These are phyloP conservation scores for Equus quagga DNA, from an alignment of 2,113 vertebrate species.

Conservation along the genomic window DNA sequence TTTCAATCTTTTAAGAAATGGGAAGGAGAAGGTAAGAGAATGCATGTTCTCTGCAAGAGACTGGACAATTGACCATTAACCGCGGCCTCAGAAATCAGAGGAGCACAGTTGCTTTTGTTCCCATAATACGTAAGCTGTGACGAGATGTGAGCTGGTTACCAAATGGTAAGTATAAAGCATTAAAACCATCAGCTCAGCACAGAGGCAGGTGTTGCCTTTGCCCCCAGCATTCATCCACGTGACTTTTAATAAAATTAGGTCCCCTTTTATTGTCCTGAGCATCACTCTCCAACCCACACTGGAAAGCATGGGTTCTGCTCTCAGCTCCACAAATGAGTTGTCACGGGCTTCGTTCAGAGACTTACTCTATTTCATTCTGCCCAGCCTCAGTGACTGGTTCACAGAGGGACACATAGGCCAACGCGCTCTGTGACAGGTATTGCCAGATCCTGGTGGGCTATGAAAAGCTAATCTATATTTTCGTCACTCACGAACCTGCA, in stretches of 20 bases:
- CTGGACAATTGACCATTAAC: not conserved
- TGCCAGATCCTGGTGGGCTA: not conserved
- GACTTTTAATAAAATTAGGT: not conserved
- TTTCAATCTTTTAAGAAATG: conserved; percentile 46
- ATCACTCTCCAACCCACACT: not conserved
- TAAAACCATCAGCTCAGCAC: not conserved
- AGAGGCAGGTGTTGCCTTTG: not conserved
- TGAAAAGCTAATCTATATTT: not conserved
- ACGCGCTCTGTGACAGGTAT: not conserved
- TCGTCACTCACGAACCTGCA: not conserved
- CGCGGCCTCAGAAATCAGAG: not conserved
- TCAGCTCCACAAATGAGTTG: not conserved
- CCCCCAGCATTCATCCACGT: not conserved
- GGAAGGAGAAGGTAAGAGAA: not conserved
- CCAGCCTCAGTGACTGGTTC: not conserved
- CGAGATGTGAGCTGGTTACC: not conserved
- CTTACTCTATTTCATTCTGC: not conserved
- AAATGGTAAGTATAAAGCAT: not conserved
- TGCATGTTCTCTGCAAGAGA: not conserved
- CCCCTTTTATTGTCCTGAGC: not conserved
- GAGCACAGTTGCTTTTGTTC: not conserved
- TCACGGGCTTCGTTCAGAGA: not conserved
- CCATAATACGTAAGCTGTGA: not conserved
- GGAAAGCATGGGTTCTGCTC: not conserved
- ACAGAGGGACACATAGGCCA: not conserved